Evolutionary conservation across 2,113 vertebrate species (phyloP).

Genomic region (Saguinus midas): DNA sequence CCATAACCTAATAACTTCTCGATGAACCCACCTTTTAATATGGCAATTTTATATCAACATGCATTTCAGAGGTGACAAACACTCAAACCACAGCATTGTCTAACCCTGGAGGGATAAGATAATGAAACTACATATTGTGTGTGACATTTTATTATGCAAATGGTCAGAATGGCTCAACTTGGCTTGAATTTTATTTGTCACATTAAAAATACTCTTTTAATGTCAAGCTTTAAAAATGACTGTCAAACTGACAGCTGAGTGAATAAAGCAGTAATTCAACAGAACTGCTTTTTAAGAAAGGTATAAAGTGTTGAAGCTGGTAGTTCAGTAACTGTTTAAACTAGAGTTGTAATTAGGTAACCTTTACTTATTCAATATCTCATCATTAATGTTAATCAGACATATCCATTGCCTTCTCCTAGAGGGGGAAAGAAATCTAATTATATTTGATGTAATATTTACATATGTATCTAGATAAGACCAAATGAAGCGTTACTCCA

Average conservation of each 20-base stretch:
- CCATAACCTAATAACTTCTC: neutral
- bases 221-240: neutral
- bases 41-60: neutral
- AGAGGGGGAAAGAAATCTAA: neutral
- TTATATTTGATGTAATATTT: neutral
- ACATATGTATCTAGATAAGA: neutral
- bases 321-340: neutral
- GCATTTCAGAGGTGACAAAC: neutral
- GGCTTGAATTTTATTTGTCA: neutral
- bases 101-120: neutral
- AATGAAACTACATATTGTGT: neutral
- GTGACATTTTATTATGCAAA: neutral
- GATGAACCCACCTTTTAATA: neutral
- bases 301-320: neutral
- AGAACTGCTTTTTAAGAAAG: neutral
- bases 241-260: neutral
- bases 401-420: constrained; percentile 5
- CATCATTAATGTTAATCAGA: constrained; percentile 49
- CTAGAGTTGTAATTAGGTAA: neutral
- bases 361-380: constrained; percentile 17
- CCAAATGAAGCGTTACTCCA: neutral
- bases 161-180: neutral
- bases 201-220: constrained; percentile 20
- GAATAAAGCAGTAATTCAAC: neutral
- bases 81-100: neutral